phyloP scores from a whole-genome alignment of 2,888 invertebrate genomes.

The Nymphalis urticae region DNA sequence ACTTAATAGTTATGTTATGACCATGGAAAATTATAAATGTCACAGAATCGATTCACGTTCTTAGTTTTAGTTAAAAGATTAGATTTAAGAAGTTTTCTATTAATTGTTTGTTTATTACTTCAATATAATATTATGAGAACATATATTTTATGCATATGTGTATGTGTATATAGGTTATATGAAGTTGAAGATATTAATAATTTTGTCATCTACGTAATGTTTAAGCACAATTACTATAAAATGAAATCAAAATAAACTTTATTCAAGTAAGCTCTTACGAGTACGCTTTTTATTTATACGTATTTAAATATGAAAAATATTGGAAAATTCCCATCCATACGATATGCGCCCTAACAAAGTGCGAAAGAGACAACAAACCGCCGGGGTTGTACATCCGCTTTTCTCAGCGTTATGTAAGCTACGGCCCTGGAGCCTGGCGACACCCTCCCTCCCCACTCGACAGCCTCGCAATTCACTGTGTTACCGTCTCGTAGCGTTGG shows the following conservation, averaged over 20 bases:
- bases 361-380: slow-evolving; percentile 64
- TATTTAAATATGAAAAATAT: background rate
- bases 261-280: too few species aligned
- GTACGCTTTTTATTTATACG: background rate
- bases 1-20: background rate
- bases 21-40: background rate
- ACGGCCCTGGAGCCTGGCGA: slow-evolving; percentile 75
- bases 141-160: too few species aligned
- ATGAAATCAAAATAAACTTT: too few species aligned
- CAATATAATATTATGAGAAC: too few species aligned
- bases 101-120: too few species aligned
- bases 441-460: slow-evolving; percentile 41
- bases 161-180: too few species aligned
- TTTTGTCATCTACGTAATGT: too few species aligned
- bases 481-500: slow-evolving; percentile 23
- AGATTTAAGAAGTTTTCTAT: too few species aligned
- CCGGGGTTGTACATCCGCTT: slow-evolving; percentile 73
- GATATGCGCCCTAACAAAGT: slow-evolving; percentile 49
- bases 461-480: slow-evolving; percentile 27
- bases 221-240: too few species aligned
- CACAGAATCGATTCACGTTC: background rate
- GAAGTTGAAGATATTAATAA: too few species aligned
- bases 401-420: slow-evolving; percentile 79
- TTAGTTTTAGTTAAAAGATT: too few species aligned
- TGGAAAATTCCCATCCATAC: slow-evolving; percentile 45